These are phyloP conservation scores for Myotis yumanensis DNA, from an alignment of 2,113 vertebrate genomes.

Conservation along the genomic window DNA sequence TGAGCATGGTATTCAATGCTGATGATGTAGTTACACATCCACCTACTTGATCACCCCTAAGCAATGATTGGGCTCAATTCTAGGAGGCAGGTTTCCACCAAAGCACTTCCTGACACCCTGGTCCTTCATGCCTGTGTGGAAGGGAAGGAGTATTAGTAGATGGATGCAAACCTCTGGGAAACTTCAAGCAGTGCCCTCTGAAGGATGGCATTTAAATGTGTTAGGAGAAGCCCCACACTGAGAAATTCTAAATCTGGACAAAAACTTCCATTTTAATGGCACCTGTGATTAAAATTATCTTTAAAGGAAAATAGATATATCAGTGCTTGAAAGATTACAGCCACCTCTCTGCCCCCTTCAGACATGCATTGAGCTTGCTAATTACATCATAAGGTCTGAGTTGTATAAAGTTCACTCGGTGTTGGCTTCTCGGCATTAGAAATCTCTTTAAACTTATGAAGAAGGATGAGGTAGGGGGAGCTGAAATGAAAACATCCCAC, in stretches of 20 bases:
- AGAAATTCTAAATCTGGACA: background rate
- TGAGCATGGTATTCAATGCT: rapidly evolving
- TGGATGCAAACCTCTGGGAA: background rate
- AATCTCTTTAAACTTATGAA: background rate
- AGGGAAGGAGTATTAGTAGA: too few species aligned
- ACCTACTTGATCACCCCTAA: too few species aligned
- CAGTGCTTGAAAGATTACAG: background rate
- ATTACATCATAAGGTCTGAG: conserved; percentile 25
- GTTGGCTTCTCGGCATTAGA: background rate
- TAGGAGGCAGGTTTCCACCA: background rate
- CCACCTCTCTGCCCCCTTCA: background rate
- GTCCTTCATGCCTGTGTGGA: too few species aligned
- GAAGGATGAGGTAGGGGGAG: conserved; percentile 18
- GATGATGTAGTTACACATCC: rapidly evolving
- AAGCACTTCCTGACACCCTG: background rate
- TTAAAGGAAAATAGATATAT: conserved; percentile 4
- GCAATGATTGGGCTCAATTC: background rate
- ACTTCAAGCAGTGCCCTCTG: background rate
- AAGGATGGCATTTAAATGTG: background rate
- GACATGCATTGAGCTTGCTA: background rate
- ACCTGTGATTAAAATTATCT: background rate
- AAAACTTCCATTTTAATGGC: background rate
- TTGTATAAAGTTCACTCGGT: background rate
- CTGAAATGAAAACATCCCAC: background rate
- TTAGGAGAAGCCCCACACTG: background rate